Base-by-base conservation (phyloP, 2,113 vertebrate species). In the Campylomormyrus numenius region DNA sequence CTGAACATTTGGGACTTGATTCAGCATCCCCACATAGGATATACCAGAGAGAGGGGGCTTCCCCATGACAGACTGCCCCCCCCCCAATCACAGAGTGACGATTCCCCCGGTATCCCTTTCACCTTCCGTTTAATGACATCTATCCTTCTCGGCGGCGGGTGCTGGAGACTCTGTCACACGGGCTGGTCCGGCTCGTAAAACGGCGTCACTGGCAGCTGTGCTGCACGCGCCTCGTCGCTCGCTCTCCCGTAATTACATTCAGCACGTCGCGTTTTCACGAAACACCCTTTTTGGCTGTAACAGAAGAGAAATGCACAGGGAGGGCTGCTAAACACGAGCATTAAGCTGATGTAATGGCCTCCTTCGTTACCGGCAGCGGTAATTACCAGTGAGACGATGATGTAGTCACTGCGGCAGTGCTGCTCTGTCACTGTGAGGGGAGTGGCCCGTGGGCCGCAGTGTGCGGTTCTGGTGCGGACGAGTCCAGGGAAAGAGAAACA, bases 91-190 rank as follows among this genome's bases (percentile, higher is more conserved):
- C 10, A 77, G 83, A 91, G 84, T 74, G 88, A 89, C 89, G 42
- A 88, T 89, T 87, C 42, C 35, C 80, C 62, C 86, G 4, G 24
- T 89, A 89, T 80, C 31, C 27, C 89, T 91, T 88, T 92, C 85
- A 91, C 89, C 74, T 88, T 89, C 74, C 53, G 35, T 89, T 86
- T 90, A 92, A 90, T 92, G 90, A 53, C 80, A 42, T 90, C 88
- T 90, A 88, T 90, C 85, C 70, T 85, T 90, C 90, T 88, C 45
- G 27, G 56, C 56, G 49, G n/a, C 1, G 77, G 89, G 45, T 62
- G 74, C 53, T 58, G 89, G 56, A n/a, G 56, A 62, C 66, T 27
- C 3, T 31, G 66, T 31, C 66, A 11, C 24, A 31, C 3, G 27
- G 17, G 66, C 35, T 17, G 70, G 15, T 39, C 5, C 70, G 48